Percentiles rank a stretch among this genome's conserved stretches.
Evolutionary conservation across 2,888 invertebrate genomes (phyloP).

Genomic region (Diaphora mendica): DNA sequence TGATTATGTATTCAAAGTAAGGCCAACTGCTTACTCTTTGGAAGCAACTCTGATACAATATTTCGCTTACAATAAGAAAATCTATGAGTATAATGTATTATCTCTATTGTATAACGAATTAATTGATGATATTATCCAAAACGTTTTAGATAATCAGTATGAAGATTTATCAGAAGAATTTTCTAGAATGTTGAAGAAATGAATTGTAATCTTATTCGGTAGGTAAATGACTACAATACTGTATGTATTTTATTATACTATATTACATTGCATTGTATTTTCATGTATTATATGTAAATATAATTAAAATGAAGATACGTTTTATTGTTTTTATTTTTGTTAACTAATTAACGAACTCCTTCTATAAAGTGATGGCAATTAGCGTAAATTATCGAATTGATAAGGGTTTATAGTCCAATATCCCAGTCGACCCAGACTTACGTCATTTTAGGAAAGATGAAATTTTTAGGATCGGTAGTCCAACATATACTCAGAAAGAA

Average conservation of each 20-base stretch:
- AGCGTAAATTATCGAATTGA: neutral
- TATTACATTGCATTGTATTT: neutral
- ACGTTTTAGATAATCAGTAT: constrained; percentile 51
- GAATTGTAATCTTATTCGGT: neutral
- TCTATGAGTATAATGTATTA: constrained; percentile 71
- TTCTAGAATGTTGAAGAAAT: constrained; percentile 33
- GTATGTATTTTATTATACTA: neutral
- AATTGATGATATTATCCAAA: constrained; percentile 49
- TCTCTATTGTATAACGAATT: constrained; percentile 40
- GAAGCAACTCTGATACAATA: constrained; percentile 68
- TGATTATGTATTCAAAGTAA: constrained; percentile 52
- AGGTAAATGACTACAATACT: neutral
- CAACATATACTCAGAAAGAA: too few relatives aligned
- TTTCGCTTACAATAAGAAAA: constrained; percentile 69
- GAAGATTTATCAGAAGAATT: constrained; percentile 55
- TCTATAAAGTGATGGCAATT: neutral
- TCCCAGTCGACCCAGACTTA: too few relatives aligned
- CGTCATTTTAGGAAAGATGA: too few relatives aligned
- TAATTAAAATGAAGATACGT: neutral
- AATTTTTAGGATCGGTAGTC: too few relatives aligned
- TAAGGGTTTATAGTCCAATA: too few relatives aligned
- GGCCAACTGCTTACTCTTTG: constrained; percentile 65
- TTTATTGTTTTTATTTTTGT: neutral
- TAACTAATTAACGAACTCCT: neutral
- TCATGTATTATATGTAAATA: neutral